These are phyloP conservation scores for Microplitis deprimator DNA, from an alignment of 2,888 invertebrate genomes.

Conservation along the genomic window DNA sequence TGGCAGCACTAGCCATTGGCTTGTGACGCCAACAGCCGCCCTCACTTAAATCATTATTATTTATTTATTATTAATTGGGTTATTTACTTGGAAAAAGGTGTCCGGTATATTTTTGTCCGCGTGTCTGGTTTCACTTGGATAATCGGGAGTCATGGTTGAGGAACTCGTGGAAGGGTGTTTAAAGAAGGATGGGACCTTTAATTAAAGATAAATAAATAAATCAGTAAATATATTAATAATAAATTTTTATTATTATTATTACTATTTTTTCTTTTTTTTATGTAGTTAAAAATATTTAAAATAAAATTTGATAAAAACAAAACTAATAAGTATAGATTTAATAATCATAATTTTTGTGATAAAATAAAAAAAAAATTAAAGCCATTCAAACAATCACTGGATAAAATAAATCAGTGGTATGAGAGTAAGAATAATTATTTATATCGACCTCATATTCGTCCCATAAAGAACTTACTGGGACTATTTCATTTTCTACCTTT, in stretches of 20 bases:
- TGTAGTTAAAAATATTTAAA: neutral
- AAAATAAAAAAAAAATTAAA: neutral
- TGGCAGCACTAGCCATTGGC: no score
- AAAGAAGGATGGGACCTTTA: constrained; percentile 28
- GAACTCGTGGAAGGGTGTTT: constrained; percentile 27
- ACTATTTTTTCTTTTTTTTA: no score
- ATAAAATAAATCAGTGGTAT: constrained; percentile 25
- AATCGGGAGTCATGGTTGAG: constrained; percentile 26
- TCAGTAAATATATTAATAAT: neutral
- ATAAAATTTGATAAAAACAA: neutral
- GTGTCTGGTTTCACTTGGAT: neutral
- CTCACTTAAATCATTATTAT: no score
- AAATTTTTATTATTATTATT: neutral
- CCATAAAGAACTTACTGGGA: constrained; percentile 50
- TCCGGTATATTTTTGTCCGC: constrained; percentile 15
- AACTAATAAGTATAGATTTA: neutral
- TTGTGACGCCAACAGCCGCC: no score
- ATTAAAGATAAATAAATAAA: constrained; percentile 6
- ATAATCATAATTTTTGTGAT: neutral
- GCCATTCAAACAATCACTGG: neutral
- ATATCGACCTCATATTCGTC: constrained; percentile 41
- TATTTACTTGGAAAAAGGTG: constrained; percentile 31
- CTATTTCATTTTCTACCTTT: constrained; percentile 54
- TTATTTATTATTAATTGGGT: neutral
- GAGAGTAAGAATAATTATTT: constrained; percentile 4